Evolutionary conservation across 2,113 vertebrate species (phyloP).

Genomic region (Nothobranchius furzeri): DNA sequence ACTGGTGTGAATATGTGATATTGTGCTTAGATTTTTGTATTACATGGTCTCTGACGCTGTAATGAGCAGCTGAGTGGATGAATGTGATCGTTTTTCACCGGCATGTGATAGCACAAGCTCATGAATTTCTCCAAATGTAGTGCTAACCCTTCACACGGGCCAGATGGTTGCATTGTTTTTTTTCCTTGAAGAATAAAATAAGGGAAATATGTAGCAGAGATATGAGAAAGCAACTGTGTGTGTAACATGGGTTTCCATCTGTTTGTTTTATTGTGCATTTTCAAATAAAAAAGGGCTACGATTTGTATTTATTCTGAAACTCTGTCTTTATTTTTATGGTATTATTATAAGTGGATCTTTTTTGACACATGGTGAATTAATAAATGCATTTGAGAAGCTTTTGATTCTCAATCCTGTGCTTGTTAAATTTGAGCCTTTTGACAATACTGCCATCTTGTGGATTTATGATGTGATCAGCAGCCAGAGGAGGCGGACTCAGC

Average conservation of each 20-base stretch:
- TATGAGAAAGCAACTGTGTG: conserved; percentile 66
- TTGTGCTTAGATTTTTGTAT: conserved; percentile 61
- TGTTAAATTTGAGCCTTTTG: conserved; percentile 11
- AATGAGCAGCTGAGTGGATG: conserved; percentile 58
- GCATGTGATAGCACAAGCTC: conserved; percentile 67
- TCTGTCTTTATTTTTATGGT: conserved; percentile 70
- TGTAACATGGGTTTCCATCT: conserved; percentile 72
- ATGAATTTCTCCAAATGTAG: conserved; percentile 52
- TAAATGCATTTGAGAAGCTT: conserved; percentile 68
- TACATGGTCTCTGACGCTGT: conserved; percentile 48
- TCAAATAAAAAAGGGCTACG: conserved; percentile 68
- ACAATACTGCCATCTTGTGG: conserved; percentile 69
- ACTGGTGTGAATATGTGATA: conserved; percentile 73
- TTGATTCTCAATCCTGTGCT: conserved; percentile 19
- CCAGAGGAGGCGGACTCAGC: not conserved
- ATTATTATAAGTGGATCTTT: conserved; percentile 51
- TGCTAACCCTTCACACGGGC: conserved; percentile 53
- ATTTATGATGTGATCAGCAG: conserved; percentile 29
- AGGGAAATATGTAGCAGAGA: conserved; percentile 73
- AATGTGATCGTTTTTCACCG: conserved; percentile 60
- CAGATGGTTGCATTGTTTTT: conserved; percentile 44
- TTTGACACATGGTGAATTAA: conserved; percentile 58
- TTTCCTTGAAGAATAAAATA: conserved; percentile 21
- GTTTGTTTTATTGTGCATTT: conserved; percentile 32
- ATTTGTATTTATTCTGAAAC: conserved; percentile 65